These are phyloP conservation scores for Triplophysa dalaica DNA, from an alignment of 2,113 vertebrate genomes.

Conservation along the genomic window DNA sequence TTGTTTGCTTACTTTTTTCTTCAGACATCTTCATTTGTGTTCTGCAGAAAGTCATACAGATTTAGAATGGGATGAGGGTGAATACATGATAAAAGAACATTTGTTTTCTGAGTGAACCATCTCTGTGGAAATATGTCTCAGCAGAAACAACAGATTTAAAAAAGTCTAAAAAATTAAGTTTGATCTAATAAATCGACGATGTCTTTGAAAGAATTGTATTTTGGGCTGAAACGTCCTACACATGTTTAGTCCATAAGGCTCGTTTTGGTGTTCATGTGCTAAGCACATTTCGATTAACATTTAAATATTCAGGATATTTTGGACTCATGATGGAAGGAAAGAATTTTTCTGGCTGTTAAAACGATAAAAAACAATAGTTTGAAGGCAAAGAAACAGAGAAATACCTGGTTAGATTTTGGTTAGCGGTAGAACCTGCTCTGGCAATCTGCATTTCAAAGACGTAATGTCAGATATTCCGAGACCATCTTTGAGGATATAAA, in stretches of 20 bases:
- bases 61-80: too few relatives aligned
- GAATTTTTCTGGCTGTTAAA: background rate
- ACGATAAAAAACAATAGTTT: too few relatives aligned
- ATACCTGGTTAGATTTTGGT: too few relatives aligned
- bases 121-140: background rate
- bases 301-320: background rate
- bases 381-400: too few relatives aligned
- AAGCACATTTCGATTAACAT: conserved; percentile 1
- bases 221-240: background rate
- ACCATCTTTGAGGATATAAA: conserved; percentile 37
- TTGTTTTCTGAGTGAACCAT: too few relatives aligned
- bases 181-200: background rate
- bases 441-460: background rate
- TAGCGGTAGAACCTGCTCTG: background rate
- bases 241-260: background rate
- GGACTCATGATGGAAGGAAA: background rate
- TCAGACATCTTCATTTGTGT: too few relatives aligned
- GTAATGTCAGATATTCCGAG: conserved; percentile 33
- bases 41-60: too few relatives aligned
- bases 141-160: background rate
- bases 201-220: background rate
- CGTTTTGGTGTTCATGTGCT: background rate
- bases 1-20: too few relatives aligned
- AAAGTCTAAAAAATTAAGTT: background rate
- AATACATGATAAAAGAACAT: too few relatives aligned